Conservation (phyloP, 2,797 vertebrate genomes). For the Esox masquinongy region DNA sequence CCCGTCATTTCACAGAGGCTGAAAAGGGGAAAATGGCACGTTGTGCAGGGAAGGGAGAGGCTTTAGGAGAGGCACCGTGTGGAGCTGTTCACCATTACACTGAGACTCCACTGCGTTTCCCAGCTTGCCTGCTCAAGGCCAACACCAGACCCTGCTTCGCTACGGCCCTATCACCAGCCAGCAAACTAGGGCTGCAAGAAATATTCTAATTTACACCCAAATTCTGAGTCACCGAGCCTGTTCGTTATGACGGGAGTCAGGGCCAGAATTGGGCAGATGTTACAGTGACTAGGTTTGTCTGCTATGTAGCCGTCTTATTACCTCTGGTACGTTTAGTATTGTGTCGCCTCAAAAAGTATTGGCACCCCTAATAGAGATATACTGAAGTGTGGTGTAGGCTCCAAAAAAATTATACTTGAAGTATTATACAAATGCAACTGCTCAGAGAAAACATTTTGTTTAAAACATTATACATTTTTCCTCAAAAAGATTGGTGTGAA, state of each 20-base stretch:
- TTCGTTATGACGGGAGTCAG: background rate
- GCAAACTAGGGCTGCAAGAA: background rate
- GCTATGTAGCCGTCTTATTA: background rate
- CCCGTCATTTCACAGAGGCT: background rate
- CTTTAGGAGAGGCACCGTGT: background rate
- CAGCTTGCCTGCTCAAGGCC: background rate
- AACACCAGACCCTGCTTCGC: background rate
- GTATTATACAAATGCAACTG: no score
- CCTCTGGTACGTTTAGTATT: background rate
- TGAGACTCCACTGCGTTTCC: background rate
- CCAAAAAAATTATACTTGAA: no score
- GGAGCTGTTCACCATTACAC: no score
- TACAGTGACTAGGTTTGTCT: background rate
- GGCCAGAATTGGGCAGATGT: background rate
- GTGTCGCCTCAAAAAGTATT: background rate
- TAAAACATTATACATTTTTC: no score
- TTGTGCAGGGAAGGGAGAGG: background rate
- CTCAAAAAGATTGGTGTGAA: no score
- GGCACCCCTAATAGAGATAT: background rate
- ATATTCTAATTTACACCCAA: background rate
- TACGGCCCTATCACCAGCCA: background rate
- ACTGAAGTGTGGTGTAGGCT: no score
- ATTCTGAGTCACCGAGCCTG: background rate
- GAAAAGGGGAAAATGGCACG: conserved; percentile 1
- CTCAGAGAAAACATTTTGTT: no score